Evolutionary conservation across 2,888 invertebrate species (phyloP).

Genomic region (Trichogramma dendrolimi): DNA sequence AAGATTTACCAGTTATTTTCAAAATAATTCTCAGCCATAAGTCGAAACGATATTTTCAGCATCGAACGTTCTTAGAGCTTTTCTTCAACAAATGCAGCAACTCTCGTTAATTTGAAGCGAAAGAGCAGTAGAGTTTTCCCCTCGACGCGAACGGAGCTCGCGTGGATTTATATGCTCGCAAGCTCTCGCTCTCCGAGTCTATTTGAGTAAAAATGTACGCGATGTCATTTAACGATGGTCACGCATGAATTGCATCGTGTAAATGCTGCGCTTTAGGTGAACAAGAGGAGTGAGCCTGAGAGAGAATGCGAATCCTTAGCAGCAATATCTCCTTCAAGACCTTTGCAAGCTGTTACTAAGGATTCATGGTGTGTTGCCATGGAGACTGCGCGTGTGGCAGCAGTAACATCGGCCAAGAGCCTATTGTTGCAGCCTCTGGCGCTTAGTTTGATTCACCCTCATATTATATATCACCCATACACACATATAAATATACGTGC

Average conservation of each 20-base stretch:
- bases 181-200: no score
- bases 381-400: slow-evolving; percentile 37
- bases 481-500: no score
- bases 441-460: slow-evolving; percentile 6
- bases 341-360: slow-evolving; percentile 51
- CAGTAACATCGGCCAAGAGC: slow-evolving; percentile 33
- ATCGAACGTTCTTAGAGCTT: no score
- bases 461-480: no score
- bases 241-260: slow-evolving; percentile 27
- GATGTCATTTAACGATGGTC: slow-evolving; percentile 40
- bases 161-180: neutral
- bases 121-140: neutral
- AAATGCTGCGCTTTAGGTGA: neutral
- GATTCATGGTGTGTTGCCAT: slow-evolving; percentile 51
- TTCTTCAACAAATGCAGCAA: no score
- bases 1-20: no score
- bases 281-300: slow-evolving; percentile 4
- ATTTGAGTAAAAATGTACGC: slow-evolving; percentile 12
- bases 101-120: neutral
- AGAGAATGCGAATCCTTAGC: slow-evolving; percentile 37
- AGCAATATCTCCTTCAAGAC: slow-evolving; percentile 47
- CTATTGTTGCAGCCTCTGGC: slow-evolving; percentile 50
- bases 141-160: neutral
- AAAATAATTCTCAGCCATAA: no score
- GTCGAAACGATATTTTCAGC: no score